Evolutionary conservation across 2,888 invertebrate species (phyloP).

Genomic region (Amphimallon solstitiale): DNA sequence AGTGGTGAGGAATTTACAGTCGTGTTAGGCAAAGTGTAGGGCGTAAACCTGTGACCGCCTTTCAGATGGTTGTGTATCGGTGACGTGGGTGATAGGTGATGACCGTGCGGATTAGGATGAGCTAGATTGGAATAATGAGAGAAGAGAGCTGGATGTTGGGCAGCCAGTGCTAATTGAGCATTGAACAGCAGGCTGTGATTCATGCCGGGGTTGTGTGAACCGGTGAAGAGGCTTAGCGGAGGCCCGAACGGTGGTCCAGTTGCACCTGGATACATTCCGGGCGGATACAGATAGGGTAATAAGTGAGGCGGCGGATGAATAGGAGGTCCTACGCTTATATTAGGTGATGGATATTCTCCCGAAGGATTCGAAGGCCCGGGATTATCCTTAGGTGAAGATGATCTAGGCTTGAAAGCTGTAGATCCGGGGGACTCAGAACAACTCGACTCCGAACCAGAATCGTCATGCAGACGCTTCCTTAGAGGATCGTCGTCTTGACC

Average conservation of each 20-base stretch:
- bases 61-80: constrained; percentile 76
- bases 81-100: constrained; percentile 65
- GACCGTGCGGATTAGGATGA: constrained; percentile 68
- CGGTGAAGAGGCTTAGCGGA: constrained; percentile 69
- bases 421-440: constrained; percentile 72
- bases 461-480: constrained; percentile 70
- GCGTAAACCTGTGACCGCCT: constrained; percentile 85
- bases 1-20: constrained; percentile 68
- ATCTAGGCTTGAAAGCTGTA: constrained; percentile 60
- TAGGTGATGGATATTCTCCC: constrained; percentile 82
- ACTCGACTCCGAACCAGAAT: constrained; percentile 77
- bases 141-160: constrained; percentile 84
- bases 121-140: constrained; percentile 74
- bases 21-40: constrained; percentile 82
- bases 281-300: constrained; percentile 93
- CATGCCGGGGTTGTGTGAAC: constrained; percentile 75
- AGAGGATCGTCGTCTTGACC: constrained; percentile 69
- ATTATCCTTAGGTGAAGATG: constrained; percentile 66
- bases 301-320: constrained; percentile 90
- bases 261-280: constrained; percentile 83
- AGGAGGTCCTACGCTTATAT: constrained; percentile 93
- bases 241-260: constrained; percentile 74
- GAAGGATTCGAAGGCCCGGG: constrained; percentile 69
- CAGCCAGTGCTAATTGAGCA: constrained; percentile 86
- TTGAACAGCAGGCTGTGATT: constrained; percentile 89